Conservation (phyloP, 2,888 invertebrate species). For the Slavum lentiscoides region DNA sequence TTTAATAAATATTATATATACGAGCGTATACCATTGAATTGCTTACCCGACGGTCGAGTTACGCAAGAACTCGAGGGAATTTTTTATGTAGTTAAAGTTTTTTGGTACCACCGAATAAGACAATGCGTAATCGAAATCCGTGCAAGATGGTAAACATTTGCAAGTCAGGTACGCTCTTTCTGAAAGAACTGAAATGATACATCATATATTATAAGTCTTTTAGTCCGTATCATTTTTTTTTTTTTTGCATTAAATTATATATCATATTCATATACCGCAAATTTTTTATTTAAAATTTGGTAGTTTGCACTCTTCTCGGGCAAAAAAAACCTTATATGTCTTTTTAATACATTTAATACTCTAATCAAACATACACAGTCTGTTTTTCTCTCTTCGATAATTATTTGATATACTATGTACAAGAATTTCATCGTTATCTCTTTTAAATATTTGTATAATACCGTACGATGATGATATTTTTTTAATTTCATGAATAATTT, state of each 20-base stretch:
- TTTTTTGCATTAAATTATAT: no score
- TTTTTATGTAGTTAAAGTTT: conserved; percentile 10
- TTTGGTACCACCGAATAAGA: conserved; percentile 15
- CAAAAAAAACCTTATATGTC: no score
- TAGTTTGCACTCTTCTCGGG: no score
- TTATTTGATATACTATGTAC: background rate
- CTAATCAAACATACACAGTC: no score
- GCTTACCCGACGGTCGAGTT: conserved; percentile 8
- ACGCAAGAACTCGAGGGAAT: background rate
- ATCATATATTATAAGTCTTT: no score
- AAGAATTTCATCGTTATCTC: background rate
- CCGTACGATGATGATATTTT: background rate
- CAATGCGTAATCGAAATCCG: conserved; percentile 11
- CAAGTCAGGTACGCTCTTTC: conserved; percentile 19
- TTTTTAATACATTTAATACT: no score
- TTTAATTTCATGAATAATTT: background rate
- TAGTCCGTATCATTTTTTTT: no score
- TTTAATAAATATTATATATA: background rate
- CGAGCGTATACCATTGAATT: background rate
- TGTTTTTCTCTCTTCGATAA: no score
- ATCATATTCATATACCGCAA: no score
- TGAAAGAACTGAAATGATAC: conserved; percentile 3
- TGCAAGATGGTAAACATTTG: conserved; percentile 43
- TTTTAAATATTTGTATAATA: background rate
- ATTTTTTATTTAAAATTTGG: no score